phyloP scores from a whole-genome alignment of 2,888 invertebrate species.

The Drosophila anomelani region DNA sequence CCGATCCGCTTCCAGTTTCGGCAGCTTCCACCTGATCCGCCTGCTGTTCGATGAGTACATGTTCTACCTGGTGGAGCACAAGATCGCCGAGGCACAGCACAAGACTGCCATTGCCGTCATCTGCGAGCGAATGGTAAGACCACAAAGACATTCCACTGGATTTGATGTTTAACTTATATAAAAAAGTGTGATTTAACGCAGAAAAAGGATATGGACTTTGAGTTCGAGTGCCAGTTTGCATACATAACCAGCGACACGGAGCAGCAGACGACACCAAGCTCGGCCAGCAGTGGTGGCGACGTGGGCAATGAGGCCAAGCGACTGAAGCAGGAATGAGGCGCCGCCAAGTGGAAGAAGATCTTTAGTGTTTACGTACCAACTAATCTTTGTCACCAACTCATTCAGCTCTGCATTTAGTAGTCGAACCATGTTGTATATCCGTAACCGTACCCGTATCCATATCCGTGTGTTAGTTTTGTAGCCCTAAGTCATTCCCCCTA shows the following conservation, averaged over 20 bases:
- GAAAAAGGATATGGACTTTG: conserved; percentile 82
- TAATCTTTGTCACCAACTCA: conserved; percentile 39
- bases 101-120: conserved; percentile 98
- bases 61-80: conserved; percentile 98
- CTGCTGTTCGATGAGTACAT: conserved; percentile 99
- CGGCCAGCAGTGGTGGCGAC: conserved; percentile 34
- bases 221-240: conserved; percentile 83
- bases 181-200: conserved; percentile 43
- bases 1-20: conserved; percentile 98
- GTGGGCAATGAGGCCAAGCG: conserved; percentile 77
- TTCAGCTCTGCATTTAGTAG: conserved; percentile 67
- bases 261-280: conserved; percentile 53
- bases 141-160: not conserved
- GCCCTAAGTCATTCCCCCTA: conserved; percentile 50
- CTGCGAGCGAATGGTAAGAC: conserved; percentile 85
- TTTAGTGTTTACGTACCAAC: conserved; percentile 43
- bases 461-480: conserved; percentile 60
- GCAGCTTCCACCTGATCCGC: conserved; percentile 98
- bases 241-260: conserved; percentile 77
- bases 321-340: conserved; percentile 83
- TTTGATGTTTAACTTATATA: not conserved
- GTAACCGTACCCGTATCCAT: conserved; percentile 27
- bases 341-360: conserved; percentile 23
- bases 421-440: conserved; percentile 49
- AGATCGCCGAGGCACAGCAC: conserved; percentile 95